A percentile compares a stretch with the other conserved stretches of the same genome.
These are phyloP conservation scores for Gymnocheta viridis DNA, from an alignment of 2,888 invertebrate species.

Conservation along the genomic window DNA sequence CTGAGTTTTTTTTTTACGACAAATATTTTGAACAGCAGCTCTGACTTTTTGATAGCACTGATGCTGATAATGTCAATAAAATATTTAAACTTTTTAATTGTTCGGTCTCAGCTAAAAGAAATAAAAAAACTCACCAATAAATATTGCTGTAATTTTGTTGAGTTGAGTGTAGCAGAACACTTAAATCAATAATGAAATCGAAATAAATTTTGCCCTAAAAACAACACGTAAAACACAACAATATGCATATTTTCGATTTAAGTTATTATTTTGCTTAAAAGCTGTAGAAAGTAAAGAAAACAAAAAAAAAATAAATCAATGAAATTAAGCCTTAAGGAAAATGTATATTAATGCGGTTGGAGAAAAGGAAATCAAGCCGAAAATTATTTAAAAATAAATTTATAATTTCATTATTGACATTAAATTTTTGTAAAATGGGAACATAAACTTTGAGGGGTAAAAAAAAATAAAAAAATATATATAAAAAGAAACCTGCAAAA, in stretches of 20 bases:
- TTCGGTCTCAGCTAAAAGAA: neutral
- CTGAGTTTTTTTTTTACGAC: neutral
- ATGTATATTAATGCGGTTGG: neutral
- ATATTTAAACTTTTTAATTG: neutral
- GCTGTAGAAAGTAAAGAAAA: neutral
- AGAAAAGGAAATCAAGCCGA: neutral
- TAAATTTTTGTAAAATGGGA: neutral
- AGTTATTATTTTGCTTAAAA: neutral
- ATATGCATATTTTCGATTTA: conserved; percentile 8
- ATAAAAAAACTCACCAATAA: conserved; percentile 15
- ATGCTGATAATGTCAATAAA: neutral
- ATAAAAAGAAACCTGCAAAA: too few species aligned
- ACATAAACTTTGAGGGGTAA: too few species aligned
- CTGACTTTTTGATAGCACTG: neutral
- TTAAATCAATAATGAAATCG: neutral
- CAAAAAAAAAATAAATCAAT: neutral
- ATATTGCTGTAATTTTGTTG: conserved; percentile 15
- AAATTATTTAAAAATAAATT: neutral
- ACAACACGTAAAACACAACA: neutral
- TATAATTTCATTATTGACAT: neutral
- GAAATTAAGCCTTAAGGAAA: neutral
- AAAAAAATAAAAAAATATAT: too few species aligned
- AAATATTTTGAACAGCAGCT: too few species aligned
- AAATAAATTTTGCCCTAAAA: neutral
- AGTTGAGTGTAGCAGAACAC: neutral